Evolutionary conservation across 2,113 vertebrate genomes (phyloP), one percentile per base, ranked within the genome.

Genomic region (Sterna hirundo): DNA sequence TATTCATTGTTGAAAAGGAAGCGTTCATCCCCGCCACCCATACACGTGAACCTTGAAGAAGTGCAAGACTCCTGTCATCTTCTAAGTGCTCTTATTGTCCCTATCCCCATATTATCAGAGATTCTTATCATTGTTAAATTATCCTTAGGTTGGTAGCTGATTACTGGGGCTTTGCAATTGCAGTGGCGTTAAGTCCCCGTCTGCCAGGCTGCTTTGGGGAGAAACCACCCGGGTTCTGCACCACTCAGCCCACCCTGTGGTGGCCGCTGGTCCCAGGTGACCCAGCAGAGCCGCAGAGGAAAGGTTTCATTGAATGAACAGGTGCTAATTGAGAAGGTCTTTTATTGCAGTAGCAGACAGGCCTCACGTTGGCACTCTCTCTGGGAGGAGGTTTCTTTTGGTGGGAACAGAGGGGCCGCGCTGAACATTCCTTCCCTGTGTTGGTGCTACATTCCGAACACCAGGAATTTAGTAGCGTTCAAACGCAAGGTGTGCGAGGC

Each of bases 71-170:
- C 61, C 38, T 85, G 80, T 72, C 74, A 46, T 80, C 81, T 84
- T 94, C 65, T 55, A 96, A 95, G 95, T 96, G 95, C 86, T 96
- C 84, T 94, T 94, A 95, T 46, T 94, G 74, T 93, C 44, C 40
- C 60, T 1, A 1, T 86, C 71, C 72, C 85, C 36, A 6, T 54
- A 36, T 72, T 27, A 78, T 38, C 21, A 30, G 60, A 86, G 52
- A n/a, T 52, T 82, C 83, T 93, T 78, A 14, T 54, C 49, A 85
- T 40, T 5, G 10, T 87, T 79, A 42, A 61, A 80, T 88, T 58
- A 71, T 30, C 64, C 68, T 88, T 70, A 27, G n/a, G 32, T 29
- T 60, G 66, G 29, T 58, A 47, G 76, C 21, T 70, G 52, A 54
- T 32, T 69, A 13, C 0, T 57, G 38, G 22, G 57, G 52, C 55